A percentile compares a stretch with the other conserved stretches of the same genome.
phyloP scores from a whole-genome alignment of 2,888 invertebrate genomes.

The Mellilla xanthometata region DNA sequence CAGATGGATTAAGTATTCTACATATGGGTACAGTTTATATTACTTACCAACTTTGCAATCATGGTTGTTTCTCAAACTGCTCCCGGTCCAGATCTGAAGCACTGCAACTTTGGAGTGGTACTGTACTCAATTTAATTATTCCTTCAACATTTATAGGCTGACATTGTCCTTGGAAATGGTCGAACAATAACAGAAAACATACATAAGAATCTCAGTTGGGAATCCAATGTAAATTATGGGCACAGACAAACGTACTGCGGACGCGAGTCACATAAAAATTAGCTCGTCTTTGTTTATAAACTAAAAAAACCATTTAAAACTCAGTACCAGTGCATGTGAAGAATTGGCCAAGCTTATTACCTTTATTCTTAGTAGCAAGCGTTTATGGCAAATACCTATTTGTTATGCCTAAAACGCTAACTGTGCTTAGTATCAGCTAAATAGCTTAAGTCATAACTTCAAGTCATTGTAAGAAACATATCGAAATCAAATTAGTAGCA shows the following conservation, averaged over 20 bases:
- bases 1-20: no score
- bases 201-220: conserved; percentile 60
- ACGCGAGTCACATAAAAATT: conserved; percentile 70
- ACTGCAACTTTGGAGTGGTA: conserved; percentile 44
- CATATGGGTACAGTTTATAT: no score
- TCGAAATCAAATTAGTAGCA: no score
- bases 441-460: no score
- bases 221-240: conserved; percentile 71
- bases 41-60: conserved; percentile 72
- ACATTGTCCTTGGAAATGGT: conserved; percentile 62
- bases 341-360: conserved; percentile 41
- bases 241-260: conserved; percentile 56
- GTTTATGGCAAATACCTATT: conserved; percentile 10
- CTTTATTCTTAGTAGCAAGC: conserved; percentile 32
- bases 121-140: conserved; percentile 54
- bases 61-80: conserved; percentile 44
- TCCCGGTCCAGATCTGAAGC: conserved; percentile 33
- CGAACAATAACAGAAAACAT: conserved; percentile 70
- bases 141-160: conserved; percentile 64
- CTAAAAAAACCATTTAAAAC: conserved; percentile 47
- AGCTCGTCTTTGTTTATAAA: conserved; percentile 66
- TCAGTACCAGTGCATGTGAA: conserved; percentile 33
- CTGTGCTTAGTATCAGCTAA: neutral
- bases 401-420: conserved; percentile 6
- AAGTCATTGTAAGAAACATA: no score